Evolutionary conservation across 2,113 vertebrate species (phyloP).

Genomic region (Myotis davidii): DNA sequence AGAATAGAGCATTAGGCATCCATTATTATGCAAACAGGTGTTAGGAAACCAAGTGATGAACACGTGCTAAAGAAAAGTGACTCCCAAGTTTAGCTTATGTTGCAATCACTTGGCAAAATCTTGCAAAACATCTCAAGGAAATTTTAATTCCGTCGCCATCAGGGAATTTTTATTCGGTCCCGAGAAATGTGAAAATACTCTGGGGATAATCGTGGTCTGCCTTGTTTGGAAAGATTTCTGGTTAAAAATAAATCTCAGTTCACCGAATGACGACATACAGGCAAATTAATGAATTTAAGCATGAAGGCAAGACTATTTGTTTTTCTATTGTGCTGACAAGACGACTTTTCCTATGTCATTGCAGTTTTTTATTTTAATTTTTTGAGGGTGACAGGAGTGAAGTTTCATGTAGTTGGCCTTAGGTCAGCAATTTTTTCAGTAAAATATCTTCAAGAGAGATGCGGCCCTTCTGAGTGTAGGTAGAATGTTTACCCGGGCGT

Average conservation of each 20-base stretch:
- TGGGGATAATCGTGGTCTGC: neutral
- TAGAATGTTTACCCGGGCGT: neutral
- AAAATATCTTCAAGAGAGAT: neutral
- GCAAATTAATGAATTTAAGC: neutral
- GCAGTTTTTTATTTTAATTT: neutral
- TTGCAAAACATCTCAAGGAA: neutral
- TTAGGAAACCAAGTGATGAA: neutral
- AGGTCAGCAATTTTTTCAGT: neutral
- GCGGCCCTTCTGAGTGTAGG: neutral
- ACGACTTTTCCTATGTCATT: neutral
- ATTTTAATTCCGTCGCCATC: neutral
- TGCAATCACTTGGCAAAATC: neutral
- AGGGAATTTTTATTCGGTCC: neutral
- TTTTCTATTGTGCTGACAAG: neutral
- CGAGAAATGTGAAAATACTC: neutral
- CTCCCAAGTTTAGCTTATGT: neutral
- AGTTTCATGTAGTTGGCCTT: neutral
- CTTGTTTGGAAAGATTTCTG: neutral
- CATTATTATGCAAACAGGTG: neutral
- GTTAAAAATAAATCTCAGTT: neutral
- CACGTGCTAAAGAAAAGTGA: neutral
- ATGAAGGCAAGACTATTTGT: neutral
- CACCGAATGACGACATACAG: accelerated
- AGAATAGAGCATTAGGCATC: neutral
- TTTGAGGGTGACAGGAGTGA: neutral